Evolutionary conservation across 2,797 vertebrate genomes (phyloP), one percentile per base, ranked within the genome.

Genomic region (Manis javanica): DNA sequence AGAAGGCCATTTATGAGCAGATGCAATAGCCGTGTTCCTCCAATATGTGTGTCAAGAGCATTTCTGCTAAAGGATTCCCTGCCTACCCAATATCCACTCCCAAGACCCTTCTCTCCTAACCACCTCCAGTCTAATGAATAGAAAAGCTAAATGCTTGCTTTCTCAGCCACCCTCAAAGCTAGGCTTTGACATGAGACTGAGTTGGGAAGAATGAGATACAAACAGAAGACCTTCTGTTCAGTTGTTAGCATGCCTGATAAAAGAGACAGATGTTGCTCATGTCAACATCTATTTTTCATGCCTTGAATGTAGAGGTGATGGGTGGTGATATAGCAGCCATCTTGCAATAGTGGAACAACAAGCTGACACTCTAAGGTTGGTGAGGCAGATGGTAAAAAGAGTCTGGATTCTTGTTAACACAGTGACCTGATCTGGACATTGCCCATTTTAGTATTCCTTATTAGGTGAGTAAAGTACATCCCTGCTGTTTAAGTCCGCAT

Each of bases 161-260:
- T 96, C 49, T 95, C 64, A 64, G 49, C 57, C 51, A 55, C 24
- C 37, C 29, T 85, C 31, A 90, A 51, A 87, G 42, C 18, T 26
- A 29, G 77, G 13, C 15, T 87, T 96, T 92, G 63, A 42, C 42
- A 77, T 75, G 66, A 82, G 14, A 26, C 49, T 66, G 46, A 71
- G 29, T 2, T 87, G 64, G n/a, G 29, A 12, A 46, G 63, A 51
- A 63, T 57, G 21, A 87, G 21, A 95, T n/a, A 51, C 11, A 63
- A 94, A n/a, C 34, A n/a, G 77, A 72, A 85, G 51, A 37, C 26
- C 4, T 31, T 90, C 31, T 57, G 12, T 51, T 61, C 39, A 83
- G 46, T 83, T 94, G 77, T 59, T 84, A 84, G 46, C n/a, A 74
- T 93, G 59, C 37, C 64, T 61, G 39, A 90, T 78, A 78, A 87